A percentile compares a stretch with the other conserved stretches of the same genome.
Conservation (phyloP, 2,888 invertebrate genomes). For the Andrena bucephala region DNA sequence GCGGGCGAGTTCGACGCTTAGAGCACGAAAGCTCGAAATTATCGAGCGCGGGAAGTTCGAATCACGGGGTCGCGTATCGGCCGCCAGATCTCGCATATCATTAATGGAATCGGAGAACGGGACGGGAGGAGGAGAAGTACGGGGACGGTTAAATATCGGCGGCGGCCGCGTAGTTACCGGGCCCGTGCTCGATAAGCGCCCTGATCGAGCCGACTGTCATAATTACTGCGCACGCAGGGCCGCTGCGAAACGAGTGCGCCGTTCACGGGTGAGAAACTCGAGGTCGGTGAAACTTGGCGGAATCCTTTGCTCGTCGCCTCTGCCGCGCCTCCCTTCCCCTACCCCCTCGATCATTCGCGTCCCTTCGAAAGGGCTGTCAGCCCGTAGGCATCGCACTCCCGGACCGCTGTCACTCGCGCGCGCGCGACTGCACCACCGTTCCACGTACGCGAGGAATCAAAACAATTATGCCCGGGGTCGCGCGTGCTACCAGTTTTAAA, state of each 20-base stretch:
- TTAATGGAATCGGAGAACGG: background rate
- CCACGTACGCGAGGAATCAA: conserved; percentile 14
- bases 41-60: conserved; percentile 56
- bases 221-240: conserved; percentile 39
- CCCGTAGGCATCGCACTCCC: conserved; percentile 3
- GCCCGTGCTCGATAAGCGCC: conserved; percentile 22
- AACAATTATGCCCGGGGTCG: conserved; percentile 27
- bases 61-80: conserved; percentile 21
- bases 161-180: background rate
- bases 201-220: conserved; percentile 38
- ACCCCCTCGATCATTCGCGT: background rate
- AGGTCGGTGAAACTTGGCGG: conserved; percentile 39
- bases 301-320: conserved; percentile 7
- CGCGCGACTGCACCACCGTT: conserved; percentile 8
- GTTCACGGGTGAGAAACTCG: conserved; percentile 41
- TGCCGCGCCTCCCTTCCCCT: background rate
- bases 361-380: conserved; percentile 40
- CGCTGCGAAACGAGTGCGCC: conserved; percentile 21
- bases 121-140: background rate
- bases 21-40: conserved; percentile 36
- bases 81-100: conserved; percentile 45
- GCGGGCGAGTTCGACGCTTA: conserved; percentile 12
- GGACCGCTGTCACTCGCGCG: conserved; percentile 33
- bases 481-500: conserved; percentile 77
- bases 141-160: background rate